These are phyloP conservation scores for Sebastes taczanowskii DNA, from an alignment of 2,797 vertebrate species.

Conservation along the genomic window DNA sequence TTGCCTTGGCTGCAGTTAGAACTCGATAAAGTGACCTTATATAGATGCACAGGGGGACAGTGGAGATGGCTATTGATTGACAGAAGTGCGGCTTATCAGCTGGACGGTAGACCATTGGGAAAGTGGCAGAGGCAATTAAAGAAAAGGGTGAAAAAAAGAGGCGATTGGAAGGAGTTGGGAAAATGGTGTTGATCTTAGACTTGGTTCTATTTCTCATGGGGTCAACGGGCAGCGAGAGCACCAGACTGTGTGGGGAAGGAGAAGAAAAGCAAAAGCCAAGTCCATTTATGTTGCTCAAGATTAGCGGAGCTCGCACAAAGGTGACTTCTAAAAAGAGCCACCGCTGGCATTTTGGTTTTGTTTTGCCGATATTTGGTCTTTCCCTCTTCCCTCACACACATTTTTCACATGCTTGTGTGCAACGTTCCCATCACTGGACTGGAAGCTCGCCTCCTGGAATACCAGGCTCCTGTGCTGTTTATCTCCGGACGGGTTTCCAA, in stretches of 20 bases:
- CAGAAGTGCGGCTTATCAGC: slow-evolving; percentile 72
- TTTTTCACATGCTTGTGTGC: slow-evolving; percentile 18
- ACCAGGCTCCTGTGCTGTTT: slow-evolving; percentile 7
- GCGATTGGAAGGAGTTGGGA: neutral
- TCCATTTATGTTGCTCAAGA: slow-evolving; percentile 29
- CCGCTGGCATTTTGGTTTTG: slow-evolving; percentile 6
- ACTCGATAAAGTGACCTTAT: slow-evolving; percentile 81
- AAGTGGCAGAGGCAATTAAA: slow-evolving; percentile 78
- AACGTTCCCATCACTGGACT: slow-evolving; percentile 7
- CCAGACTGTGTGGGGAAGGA: neutral
- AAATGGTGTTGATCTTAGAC: slow-evolving; percentile 31
- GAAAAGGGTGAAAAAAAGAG: slow-evolving; percentile 29
- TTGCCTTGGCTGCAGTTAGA: slow-evolving; percentile 47
- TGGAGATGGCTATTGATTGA: slow-evolving; percentile 76
- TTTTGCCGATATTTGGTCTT: slow-evolving; percentile 16
- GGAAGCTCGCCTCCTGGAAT: slow-evolving; percentile 33
- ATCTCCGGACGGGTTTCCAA: slow-evolving; percentile 52
- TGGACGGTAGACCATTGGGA: slow-evolving; percentile 56
- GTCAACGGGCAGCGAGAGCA: slow-evolving; percentile 15
- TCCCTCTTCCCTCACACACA: neutral
- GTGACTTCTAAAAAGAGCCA: slow-evolving; percentile 27
- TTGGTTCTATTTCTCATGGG: slow-evolving; percentile 44
- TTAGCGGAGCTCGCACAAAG: slow-evolving; percentile 24
- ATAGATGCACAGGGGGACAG: slow-evolving; percentile 64
- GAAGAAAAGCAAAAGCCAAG: slow-evolving; percentile 13